Evolutionary conservation across 2,888 invertebrate genomes (phyloP).

Genomic region (Orthonychiurus folsomi): DNA sequence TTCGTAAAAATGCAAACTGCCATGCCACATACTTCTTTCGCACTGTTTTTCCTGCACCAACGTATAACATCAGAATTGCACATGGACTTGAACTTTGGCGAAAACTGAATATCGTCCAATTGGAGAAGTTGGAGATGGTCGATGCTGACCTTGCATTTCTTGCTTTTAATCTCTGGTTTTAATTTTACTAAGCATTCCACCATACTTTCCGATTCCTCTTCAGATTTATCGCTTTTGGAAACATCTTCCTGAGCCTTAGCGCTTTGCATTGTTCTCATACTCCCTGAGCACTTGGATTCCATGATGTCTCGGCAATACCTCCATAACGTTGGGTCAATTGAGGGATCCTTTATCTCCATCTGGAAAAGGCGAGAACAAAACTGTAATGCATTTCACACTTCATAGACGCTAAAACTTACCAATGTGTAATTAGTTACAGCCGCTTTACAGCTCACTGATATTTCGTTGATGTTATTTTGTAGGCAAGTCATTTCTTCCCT

Average conservation of each 20-base stretch:
- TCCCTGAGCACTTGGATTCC: conserved; percentile 27
- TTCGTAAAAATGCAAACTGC: conserved; percentile 43
- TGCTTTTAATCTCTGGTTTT: conserved; percentile 69
- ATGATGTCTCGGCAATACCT: conserved; percentile 36
- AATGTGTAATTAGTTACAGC: conserved; percentile 78
- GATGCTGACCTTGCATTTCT: conserved; percentile 81
- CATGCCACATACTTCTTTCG: neutral
- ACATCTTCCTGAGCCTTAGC: neutral
- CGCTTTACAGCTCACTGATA: conserved; percentile 54
- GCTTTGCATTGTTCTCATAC: conserved; percentile 15
- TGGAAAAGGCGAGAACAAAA: conserved; percentile 24
- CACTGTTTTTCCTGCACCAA: conserved; percentile 45
- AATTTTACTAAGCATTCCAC: conserved; percentile 89
- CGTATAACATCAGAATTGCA: conserved; percentile 70
- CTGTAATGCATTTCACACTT: conserved; percentile 8
- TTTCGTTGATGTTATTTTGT: conserved; percentile 66
- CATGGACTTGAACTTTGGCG: conserved; percentile 86
- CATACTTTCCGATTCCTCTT: conserved; percentile 45
- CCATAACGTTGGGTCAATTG: conserved; percentile 42
- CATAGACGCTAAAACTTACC: conserved; percentile 42
- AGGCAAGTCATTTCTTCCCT: conserved; percentile 89
- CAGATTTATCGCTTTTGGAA: conserved; percentile 32
- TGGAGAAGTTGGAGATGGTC: conserved; percentile 95
- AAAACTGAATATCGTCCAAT: conserved; percentile 85
- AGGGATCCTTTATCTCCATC: conserved; percentile 57